Evolutionary conservation across 2,797 vertebrate genomes (phyloP).

Genomic region (Chromobotia macracanthus): DNA sequence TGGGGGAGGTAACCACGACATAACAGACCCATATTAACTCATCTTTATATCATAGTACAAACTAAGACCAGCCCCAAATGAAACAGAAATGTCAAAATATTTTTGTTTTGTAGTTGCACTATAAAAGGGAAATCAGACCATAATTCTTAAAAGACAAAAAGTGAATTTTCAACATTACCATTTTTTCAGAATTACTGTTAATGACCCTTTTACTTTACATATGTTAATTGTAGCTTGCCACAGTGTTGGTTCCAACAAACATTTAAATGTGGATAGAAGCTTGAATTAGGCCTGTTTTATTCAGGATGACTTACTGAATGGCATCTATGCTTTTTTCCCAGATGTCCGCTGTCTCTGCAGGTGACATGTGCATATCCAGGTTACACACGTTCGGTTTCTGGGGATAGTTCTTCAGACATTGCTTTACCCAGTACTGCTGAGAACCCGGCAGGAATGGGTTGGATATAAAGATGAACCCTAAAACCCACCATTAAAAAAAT

Average conservation of each 20-base stretch:
- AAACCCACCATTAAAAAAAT: constrained; percentile 7
- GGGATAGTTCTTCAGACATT: constrained; percentile 89
- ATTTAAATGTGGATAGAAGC: neutral
- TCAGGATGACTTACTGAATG: constrained; percentile 74
- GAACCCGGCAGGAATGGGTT: constrained; percentile 89
- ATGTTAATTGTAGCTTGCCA: neutral
- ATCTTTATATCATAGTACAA: neutral
- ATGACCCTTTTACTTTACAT: neutral
- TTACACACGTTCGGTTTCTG: constrained; percentile 94
- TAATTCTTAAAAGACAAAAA: no score
- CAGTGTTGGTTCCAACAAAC: neutral
- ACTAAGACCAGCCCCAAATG: neutral
- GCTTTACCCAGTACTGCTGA: constrained; percentile 88
- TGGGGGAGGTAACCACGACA: neutral
- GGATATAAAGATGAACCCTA: constrained; percentile 92
- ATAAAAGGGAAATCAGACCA: neutral
- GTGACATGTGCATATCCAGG: constrained; percentile 91
- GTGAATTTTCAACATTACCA: neutral
- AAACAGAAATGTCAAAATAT: neutral
- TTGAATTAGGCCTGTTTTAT: neutral
- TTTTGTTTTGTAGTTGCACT: neutral
- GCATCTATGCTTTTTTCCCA: constrained; percentile 85
- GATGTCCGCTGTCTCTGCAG: constrained; percentile 82
- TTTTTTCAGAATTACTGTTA: neutral
- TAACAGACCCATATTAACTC: neutral